A percentile compares a stretch with the other conserved stretches of the same genome.
phyloP scores from a whole-genome alignment of 2,888 invertebrate species.

The Conchocele bisecta region DNA sequence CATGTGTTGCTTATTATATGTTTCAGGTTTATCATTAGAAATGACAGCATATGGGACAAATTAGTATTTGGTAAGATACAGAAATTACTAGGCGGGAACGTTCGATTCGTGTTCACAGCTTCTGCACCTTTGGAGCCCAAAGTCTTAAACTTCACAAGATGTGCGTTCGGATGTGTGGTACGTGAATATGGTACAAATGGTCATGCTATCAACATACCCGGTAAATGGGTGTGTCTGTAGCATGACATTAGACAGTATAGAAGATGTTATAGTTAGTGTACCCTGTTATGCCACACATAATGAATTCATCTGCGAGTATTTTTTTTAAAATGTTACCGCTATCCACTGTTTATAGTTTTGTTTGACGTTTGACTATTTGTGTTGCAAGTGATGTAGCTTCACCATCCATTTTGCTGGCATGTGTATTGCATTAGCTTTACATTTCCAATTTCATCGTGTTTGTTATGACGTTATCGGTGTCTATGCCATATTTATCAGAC shows the following conservation, averaged over 20 bases:
- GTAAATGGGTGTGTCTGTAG: too few relatives aligned
- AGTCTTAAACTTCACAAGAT: conserved; percentile 96
- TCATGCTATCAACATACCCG: not conserved
- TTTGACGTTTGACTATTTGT: not conserved
- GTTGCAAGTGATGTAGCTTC: not conserved
- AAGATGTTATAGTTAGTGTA: not conserved
- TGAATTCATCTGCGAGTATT: not conserved
- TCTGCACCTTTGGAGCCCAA: conserved; percentile 97
- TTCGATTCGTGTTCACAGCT: conserved; percentile 95
- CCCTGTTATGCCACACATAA: not conserved
- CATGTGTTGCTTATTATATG: conserved; percentile 1
- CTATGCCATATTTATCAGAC: not conserved
- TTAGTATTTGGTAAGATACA: conserved; percentile 96
- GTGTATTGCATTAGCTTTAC: not conserved
- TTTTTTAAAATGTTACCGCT: not conserved
- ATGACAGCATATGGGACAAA: conserved; percentile 96
- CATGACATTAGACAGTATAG: too few relatives aligned
- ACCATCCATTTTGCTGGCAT: not conserved
- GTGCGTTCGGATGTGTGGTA: conserved; percentile 87
- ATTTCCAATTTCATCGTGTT: not conserved
- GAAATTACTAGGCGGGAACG: conserved; percentile 94
- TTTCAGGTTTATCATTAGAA: conserved; percentile 91
- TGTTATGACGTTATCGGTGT: not conserved
- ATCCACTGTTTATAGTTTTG: not conserved
- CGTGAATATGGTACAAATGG: conserved; percentile 32